Evolutionary conservation across 2,113 vertebrate species (phyloP).

Genomic region (Brachirus orientalis): DNA sequence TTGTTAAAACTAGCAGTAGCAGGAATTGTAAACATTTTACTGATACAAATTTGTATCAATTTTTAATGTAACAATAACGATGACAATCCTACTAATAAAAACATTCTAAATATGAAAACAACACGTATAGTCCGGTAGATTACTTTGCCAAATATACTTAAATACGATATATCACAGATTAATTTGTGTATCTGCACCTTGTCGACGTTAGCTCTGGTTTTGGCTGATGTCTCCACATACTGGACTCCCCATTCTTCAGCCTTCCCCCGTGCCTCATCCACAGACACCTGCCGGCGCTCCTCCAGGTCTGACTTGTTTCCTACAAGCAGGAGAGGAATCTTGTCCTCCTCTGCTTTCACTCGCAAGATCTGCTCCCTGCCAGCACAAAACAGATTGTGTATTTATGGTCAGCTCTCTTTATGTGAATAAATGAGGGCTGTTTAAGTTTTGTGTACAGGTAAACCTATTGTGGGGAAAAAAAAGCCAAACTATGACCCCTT

Average conservation of each 20-base stretch:
- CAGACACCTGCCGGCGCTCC: constrained; percentile 74
- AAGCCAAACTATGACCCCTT: neutral
- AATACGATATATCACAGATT: too few species aligned
- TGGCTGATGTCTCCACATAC: constrained; percentile 83
- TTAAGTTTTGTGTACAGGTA: neutral
- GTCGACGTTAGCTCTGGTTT: constrained; percentile 83
- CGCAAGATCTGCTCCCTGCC: constrained; percentile 79
- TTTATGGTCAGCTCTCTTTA: neutral
- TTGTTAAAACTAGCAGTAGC: too few species aligned
- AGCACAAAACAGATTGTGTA: neutral
- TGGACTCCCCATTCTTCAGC: constrained; percentile 80
- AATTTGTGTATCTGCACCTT: constrained; percentile 62
- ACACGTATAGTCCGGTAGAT: too few species aligned
- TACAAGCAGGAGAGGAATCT: constrained; percentile 76
- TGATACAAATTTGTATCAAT: too few species aligned
- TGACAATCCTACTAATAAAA: too few species aligned
- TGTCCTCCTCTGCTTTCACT: constrained; percentile 78
- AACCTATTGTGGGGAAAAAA: neutral
- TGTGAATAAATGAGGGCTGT: neutral
- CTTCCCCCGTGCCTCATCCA: constrained; percentile 73
- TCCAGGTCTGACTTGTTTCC: constrained; percentile 80
- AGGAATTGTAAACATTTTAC: too few species aligned
- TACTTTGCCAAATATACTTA: too few species aligned
- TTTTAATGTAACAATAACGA: too few species aligned
- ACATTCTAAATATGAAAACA: too few species aligned